Evolutionary conservation across 2,888 invertebrate genomes (phyloP).

Genomic region (Rosalia funebris): DNA sequence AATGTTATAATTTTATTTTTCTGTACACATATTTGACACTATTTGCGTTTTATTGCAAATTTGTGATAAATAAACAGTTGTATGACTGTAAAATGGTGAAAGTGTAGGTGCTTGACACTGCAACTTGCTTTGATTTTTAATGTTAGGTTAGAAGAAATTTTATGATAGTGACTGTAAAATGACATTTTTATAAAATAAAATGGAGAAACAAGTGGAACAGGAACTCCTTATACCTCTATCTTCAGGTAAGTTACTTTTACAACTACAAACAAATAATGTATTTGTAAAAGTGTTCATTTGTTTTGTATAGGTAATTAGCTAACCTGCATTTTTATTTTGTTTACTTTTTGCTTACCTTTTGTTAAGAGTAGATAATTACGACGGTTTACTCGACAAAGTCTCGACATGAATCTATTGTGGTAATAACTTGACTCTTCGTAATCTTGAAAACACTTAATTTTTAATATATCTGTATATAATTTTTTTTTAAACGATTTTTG

Average conservation of each 20-base stretch:
- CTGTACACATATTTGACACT: background rate
- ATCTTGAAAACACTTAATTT: too few relatives aligned
- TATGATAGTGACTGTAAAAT: constrained; percentile 27
- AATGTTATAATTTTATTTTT: background rate
- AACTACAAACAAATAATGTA: background rate
- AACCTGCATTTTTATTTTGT: too few relatives aligned
- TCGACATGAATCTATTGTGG: background rate
- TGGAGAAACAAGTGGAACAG: constrained; percentile 54
- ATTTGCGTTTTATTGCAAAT: constrained; percentile 7
- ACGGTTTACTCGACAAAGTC: background rate
- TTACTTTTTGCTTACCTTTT: background rate
- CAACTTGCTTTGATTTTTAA: constrained; percentile 33
- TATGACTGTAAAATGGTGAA: constrained; percentile 18
- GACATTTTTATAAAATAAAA: constrained; percentile 33
- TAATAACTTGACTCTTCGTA: too few relatives aligned
- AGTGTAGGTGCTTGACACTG: constrained; percentile 35
- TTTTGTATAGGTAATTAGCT: background rate
- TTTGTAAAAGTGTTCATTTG: background rate
- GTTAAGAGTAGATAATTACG: background rate
- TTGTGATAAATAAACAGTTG: constrained; percentile 24
- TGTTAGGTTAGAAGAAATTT: constrained; percentile 27
- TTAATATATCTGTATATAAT: too few relatives aligned
- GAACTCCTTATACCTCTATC: constrained; percentile 58
- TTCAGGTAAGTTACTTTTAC: constrained; percentile 54
- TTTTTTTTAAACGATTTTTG: too few relatives aligned